Conservation (phyloP, 2,113 vertebrate species). For the Paratilapia polleni region DNA sequence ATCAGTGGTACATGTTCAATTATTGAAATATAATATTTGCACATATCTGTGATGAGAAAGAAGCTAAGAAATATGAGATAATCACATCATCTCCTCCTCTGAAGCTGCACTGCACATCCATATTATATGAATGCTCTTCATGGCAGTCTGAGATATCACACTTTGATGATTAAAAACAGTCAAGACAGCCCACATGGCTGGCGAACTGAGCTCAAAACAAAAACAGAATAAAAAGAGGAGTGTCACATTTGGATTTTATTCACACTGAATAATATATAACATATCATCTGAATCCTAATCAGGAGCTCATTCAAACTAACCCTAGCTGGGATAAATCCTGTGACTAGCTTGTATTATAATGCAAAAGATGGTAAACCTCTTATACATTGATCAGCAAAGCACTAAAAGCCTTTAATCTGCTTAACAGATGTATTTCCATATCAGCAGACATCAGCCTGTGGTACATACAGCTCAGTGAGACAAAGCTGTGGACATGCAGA, state of each 20-base stretch:
- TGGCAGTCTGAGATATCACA: background rate
- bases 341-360: background rate
- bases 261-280: background rate
- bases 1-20: constrained; percentile 28
- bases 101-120: background rate
- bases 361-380: constrained; percentile 8
- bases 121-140: background rate
- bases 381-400: constrained; percentile 33
- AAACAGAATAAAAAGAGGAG: background rate
- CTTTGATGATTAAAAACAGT: constrained; percentile 3
- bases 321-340: background rate
- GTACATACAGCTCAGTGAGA: constrained; percentile 15
- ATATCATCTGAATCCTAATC: constrained; percentile 24
- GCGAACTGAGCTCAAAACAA: background rate
- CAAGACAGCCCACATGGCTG: background rate
- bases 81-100: background rate
- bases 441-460: constrained; percentile 38
- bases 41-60: background rate
- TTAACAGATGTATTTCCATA: constrained; percentile 35
- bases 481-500: constrained; percentile 1
- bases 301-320: constrained; percentile 7
- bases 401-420: constrained; percentile 41
- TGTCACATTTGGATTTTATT: background rate
- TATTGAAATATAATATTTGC: constrained; percentile 37
- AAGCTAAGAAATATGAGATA: background rate